Evolutionary conservation across 2,113 vertebrate genomes (phyloP).

Genomic region (Aptenodytes patagonicus): DNA sequence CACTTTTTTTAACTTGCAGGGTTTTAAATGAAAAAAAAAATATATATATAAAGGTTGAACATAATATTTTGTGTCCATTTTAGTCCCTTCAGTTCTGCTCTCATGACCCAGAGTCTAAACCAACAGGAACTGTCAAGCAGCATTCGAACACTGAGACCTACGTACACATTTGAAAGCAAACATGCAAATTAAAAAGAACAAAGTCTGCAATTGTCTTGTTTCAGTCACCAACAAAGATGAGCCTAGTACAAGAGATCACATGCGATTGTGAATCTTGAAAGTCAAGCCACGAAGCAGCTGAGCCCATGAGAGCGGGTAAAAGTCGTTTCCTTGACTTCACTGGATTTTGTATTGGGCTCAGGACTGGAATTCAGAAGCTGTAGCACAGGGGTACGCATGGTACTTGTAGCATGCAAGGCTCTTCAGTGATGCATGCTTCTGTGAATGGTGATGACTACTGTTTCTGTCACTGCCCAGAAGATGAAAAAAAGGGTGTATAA

Average conservation of each 20-base stretch:
- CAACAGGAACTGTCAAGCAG: neutral
- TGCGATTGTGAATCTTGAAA: neutral
- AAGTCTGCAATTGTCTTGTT: neutral
- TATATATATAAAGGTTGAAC: neutral
- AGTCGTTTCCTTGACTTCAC: fast-evolving
- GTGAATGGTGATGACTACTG: neutral
- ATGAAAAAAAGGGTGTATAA: neutral
- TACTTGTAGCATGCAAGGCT: neutral
- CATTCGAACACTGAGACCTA: fast-evolving
- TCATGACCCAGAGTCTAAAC: neutral
- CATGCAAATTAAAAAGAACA: neutral
- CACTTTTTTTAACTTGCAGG: neutral
- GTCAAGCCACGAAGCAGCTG: neutral
- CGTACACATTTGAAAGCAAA: neutral
- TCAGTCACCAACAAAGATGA: neutral
- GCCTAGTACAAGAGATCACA: neutral
- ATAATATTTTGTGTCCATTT: neutral
- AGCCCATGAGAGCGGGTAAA: neutral
- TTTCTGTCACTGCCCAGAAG: neutral
- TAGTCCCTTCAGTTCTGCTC: neutral
- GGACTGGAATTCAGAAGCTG: neutral
- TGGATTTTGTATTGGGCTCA: neutral
- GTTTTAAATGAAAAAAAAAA: neutral
- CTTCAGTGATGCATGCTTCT: neutral
- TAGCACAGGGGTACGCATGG: fast-evolving